A percentile compares a stretch with the other conserved stretches of the same genome.
phyloP scores from a whole-genome alignment of 2,888 invertebrate genomes.

The Polydrusus cervinus region DNA sequence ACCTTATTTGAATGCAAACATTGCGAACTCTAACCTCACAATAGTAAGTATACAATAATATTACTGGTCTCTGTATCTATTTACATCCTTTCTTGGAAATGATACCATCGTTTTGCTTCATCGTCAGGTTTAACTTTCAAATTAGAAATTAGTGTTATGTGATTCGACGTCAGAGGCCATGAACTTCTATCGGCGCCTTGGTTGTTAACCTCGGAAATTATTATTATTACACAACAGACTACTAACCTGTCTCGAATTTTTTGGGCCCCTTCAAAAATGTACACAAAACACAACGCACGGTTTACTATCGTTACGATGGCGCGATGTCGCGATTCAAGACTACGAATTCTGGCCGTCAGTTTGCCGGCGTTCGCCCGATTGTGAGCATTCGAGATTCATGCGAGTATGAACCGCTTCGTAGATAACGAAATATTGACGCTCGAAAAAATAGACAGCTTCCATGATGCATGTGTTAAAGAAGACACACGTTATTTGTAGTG shows the following conservation, averaged over 20 bases:
- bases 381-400: constrained; percentile 24
- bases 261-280: constrained; percentile 35
- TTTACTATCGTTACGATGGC: constrained; percentile 33
- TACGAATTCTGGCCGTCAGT: constrained; percentile 32
- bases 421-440: constrained; percentile 31
- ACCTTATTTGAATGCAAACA: no score
- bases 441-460: constrained; percentile 35
- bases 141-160: constrained; percentile 14
- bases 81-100: constrained; percentile 16
- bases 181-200: constrained; percentile 36
- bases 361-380: constrained; percentile 30
- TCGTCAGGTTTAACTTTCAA: constrained; percentile 15
- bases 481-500: constrained; percentile 29
- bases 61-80: neutral
- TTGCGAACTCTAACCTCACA: neutral
- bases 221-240: constrained; percentile 36
- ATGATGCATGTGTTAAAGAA: constrained; percentile 25
- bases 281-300: constrained; percentile 35
- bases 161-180: constrained; percentile 25
- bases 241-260: constrained; percentile 45
- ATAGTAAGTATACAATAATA: neutral
- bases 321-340: constrained; percentile 30
- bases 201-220: constrained; percentile 40
- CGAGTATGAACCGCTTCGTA: constrained; percentile 29
- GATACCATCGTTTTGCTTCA: constrained; percentile 19